phyloP scores from a whole-genome alignment of 2,113 vertebrate species.

The Eonycteris spelaea region DNA sequence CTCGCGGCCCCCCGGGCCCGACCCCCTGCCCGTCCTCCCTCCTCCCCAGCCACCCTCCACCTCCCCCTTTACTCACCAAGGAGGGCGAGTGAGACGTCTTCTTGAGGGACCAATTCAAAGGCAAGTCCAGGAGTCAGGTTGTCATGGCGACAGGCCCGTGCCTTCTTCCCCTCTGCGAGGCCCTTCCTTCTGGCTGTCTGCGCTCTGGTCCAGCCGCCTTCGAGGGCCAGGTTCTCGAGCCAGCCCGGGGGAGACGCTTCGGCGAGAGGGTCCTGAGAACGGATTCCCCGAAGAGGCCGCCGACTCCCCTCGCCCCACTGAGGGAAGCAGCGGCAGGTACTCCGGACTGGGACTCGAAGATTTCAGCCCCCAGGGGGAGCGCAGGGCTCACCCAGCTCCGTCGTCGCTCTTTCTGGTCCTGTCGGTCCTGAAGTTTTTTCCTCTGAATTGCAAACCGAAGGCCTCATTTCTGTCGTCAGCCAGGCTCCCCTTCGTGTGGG shows the following conservation, averaged over 20 bases:
- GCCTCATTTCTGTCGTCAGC: not conserved
- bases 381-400: not conserved
- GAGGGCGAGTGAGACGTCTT: constrained; percentile 60
- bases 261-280: not conserved
- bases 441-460: not conserved
- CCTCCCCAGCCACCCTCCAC: constrained; percentile 45
- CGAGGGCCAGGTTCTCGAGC: not conserved
- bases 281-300: not conserved
- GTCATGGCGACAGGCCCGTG: not conserved
- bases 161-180: not conserved
- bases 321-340: too few relatives aligned
- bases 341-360: too few relatives aligned
- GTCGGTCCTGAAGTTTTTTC: not conserved
- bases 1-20: constrained; percentile 44
- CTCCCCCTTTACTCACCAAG: constrained; percentile 56
- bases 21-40: constrained; percentile 58
- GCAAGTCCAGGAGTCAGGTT: not conserved
- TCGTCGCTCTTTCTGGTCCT: constrained; percentile 3
- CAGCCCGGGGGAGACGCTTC: not conserved
- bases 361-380: not conserved
- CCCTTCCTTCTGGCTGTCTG: not conserved
- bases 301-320: not conserved
- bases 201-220: not conserved
- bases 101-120: constrained; percentile 40
- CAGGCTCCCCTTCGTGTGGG: not conserved